Conservation (phyloP, 1,140 invertebrate genomes). For the Coenobita brevimanus region DNA sequence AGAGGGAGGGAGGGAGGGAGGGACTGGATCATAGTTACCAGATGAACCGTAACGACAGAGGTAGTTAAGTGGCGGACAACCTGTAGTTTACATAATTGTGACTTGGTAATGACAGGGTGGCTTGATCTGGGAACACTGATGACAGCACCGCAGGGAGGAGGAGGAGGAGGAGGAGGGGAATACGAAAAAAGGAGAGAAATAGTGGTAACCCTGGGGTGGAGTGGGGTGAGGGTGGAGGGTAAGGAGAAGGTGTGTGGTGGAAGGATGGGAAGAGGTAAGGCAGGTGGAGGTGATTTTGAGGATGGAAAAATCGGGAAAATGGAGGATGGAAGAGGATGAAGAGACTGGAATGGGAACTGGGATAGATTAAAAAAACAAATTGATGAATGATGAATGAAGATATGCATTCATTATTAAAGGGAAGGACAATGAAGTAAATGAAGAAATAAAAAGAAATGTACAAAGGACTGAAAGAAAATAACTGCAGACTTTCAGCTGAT, state of each 20-base stretch:
- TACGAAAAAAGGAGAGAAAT: not conserved
- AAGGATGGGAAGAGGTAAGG: not conserved
- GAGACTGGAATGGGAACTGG: no score
- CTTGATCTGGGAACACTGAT: conserved; percentile 2
- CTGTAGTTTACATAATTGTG: conserved; percentile 46
- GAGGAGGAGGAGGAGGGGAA: not conserved
- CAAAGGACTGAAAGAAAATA: no score
- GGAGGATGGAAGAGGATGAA: not conserved
- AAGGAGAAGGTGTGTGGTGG: not conserved
- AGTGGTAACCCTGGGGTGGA: not conserved
- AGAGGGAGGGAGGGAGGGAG: not conserved
- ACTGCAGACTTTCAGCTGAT: no score
- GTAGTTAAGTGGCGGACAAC: conserved; percentile 32
- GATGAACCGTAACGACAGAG: not conserved
- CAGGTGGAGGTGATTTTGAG: no score
- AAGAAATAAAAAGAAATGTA: no score
- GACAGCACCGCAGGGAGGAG: not conserved
- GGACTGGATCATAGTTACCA: no score
- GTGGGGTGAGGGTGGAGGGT: not conserved
- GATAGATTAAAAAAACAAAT: no score
- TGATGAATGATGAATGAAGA: no score
- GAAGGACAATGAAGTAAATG: no score
- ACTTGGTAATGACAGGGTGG: conserved; percentile 18
- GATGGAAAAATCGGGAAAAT: not conserved
- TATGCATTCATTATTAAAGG: no score